Conservation (phyloP, 2,888 invertebrate genomes). For the Amblyjoppa fuscipennis region DNA sequence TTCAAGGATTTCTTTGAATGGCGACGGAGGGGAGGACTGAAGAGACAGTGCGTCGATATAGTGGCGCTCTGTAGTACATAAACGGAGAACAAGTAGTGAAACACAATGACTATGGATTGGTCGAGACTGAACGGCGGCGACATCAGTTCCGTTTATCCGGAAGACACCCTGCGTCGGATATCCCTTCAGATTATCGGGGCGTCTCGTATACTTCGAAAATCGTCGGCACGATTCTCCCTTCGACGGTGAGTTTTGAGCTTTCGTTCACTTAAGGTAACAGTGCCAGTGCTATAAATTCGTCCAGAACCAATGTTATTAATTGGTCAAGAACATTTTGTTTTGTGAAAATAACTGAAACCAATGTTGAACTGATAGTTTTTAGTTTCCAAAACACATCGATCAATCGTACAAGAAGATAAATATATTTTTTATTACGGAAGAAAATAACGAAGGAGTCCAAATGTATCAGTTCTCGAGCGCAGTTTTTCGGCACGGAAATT, state of each 20-base stretch:
- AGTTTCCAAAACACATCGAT: too few relatives aligned
- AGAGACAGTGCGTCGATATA: background rate
- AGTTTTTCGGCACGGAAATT: too few relatives aligned
- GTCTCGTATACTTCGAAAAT: conserved; percentile 66
- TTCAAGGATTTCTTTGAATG: background rate
- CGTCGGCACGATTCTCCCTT: conserved; percentile 54
- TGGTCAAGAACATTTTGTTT: too few relatives aligned
- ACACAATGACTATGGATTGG: conserved; percentile 65
- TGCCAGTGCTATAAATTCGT: too few relatives aligned
- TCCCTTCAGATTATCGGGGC: conserved; percentile 64
- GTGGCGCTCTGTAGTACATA: background rate
- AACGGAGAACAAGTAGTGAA: background rate
- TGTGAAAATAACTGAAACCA: too few relatives aligned
- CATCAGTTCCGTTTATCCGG: conserved; percentile 57
- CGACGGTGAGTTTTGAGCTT: conserved; percentile 63
- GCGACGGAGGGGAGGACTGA: background rate
- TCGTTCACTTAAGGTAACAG: background rate
- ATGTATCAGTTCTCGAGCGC: too few relatives aligned
- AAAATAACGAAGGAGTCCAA: too few relatives aligned
- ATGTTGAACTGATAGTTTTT: too few relatives aligned
- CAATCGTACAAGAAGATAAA: too few relatives aligned
- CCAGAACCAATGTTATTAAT: too few relatives aligned
- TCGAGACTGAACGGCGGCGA: conserved; percentile 54
- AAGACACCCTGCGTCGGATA: conserved; percentile 64
- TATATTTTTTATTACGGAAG: too few relatives aligned